Percentiles rank a stretch among this genome's conserved stretches.
Conservation (phyloP, 2,888 invertebrate species). For the Ceraclea dissimilis region DNA sequence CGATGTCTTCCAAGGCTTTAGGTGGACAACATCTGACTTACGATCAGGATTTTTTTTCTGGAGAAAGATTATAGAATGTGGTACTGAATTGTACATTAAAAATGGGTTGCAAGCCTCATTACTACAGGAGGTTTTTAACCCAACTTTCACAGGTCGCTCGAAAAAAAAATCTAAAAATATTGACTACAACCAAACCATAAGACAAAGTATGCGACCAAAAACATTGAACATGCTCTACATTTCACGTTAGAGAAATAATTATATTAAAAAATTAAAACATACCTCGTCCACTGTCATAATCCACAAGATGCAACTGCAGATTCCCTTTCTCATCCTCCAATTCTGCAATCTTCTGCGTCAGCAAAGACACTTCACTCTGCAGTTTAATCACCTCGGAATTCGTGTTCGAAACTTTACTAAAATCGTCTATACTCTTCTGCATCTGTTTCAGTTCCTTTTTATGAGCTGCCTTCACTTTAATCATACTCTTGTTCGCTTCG, state of each 20-base stretch:
- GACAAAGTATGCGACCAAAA: too few relatives aligned
- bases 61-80: too few relatives aligned
- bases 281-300: conserved; percentile 68
- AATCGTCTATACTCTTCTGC: conserved; percentile 64
- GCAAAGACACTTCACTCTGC: conserved; percentile 52
- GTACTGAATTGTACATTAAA: too few relatives aligned
- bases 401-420: conserved; percentile 58
- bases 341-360: conserved; percentile 71
- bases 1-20: too few relatives aligned
- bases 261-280: too few relatives aligned
- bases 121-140: too few relatives aligned
- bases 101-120: too few relatives aligned
- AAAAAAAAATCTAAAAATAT: not conserved
- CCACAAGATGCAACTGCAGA: conserved; percentile 76
- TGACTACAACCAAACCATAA: not conserved
- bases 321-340: conserved; percentile 89
- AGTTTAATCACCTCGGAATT: conserved; percentile 61
- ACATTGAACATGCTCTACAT: too few relatives aligned
- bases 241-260: too few relatives aligned
- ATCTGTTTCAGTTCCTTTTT: conserved; percentile 67
- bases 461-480: conserved; percentile 65
- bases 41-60: too few relatives aligned
- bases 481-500: conserved; percentile 66
- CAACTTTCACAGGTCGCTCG: too few relatives aligned
- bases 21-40: too few relatives aligned